Evolutionary conservation across 2,888 invertebrate genomes (phyloP), one percentile per base, ranked within the genome.

Genomic region (Andrena flavipes): DNA sequence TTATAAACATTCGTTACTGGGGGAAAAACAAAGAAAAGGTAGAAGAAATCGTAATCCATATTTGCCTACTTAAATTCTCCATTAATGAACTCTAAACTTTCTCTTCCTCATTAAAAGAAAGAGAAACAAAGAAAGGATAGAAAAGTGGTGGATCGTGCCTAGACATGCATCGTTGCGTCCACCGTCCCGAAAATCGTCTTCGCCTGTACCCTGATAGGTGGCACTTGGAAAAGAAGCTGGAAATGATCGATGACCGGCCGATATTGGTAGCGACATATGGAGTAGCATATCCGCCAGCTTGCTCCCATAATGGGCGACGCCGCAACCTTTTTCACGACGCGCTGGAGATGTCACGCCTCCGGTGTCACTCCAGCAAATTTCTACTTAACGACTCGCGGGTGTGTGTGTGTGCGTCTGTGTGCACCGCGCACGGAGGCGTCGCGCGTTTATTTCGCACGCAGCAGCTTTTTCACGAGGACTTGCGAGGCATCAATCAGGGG

Each of bases 221-320:
- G 82, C 79, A 77, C 82, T 85, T 68, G 67, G 83, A 76, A 85
- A 83, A 85, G 84, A 87, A 83, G 75, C 84, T 84, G 84, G 82
- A 88, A 90, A 89, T 92, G 91, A 92, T 92, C 90, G 91, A 91
- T 92, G 91, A 87, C 86, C 87, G 82, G 84, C 89, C 87, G 89
- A 91, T 91, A 91, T 91, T 91, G 91, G 88, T 90, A 88, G 91
- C 91, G 88, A 90, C 91, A 91, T 90, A 90, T 91, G 91, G 91
- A 91, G 87, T 89, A 82, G 87, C 87, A 84, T 82, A 84, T 87
- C 86, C 78, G 86, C 82, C 90, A 87, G 88, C 88, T 86, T 89
- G 88, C 84, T 78, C 74, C 76, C 85, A 73, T 86, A 86, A 81
- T 88, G 80, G 84, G 71, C 75, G 79, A 56, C 71, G 77, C 78